Evolutionary conservation across 2,113 vertebrate genomes (phyloP).

Genomic region (Engystomops pustulosus): DNA sequence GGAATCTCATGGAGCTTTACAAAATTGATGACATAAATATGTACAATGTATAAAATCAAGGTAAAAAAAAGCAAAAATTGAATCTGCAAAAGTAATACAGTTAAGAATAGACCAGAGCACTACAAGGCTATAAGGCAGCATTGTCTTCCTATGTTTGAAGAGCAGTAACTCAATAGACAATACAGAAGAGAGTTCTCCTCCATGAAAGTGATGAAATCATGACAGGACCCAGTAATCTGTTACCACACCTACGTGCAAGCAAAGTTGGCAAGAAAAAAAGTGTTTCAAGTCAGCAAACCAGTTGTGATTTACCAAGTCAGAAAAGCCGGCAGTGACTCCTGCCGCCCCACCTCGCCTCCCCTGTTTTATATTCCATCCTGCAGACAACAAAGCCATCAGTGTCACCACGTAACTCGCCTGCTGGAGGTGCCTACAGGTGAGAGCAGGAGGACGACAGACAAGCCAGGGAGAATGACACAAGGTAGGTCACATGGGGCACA

Average conservation of each 20-base stretch:
- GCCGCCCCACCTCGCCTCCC: slow-evolving; percentile 29
- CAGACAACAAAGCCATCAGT: slow-evolving; percentile 22
- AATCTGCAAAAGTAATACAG: no score
- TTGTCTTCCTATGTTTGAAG: background rate
- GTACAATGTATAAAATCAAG: no score
- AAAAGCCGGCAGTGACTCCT: slow-evolving; percentile 22
- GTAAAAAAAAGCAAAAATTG: no score
- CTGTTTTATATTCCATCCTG: slow-evolving; percentile 16
- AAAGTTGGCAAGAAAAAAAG: slow-evolving; percentile 27
- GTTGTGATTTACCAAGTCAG: slow-evolving; percentile 45
- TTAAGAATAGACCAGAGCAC: no score
- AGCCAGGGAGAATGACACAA: background rate
- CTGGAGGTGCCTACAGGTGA: background rate
- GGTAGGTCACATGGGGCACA: background rate
- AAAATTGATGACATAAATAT: no score
- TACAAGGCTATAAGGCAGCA: no score
- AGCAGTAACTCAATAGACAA: no score
- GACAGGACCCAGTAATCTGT: background rate
- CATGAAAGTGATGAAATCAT: slow-evolving; percentile 31
- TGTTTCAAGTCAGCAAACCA: slow-evolving; percentile 41
- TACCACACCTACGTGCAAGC: slow-evolving; percentile 19
- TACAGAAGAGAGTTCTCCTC: background rate
- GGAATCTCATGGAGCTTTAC: no score
- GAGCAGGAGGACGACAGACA: background rate
- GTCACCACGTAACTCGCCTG: slow-evolving; percentile 16